Conservation (phyloP, 1,140 invertebrate species). For the Calephelis virginiensis region DNA sequence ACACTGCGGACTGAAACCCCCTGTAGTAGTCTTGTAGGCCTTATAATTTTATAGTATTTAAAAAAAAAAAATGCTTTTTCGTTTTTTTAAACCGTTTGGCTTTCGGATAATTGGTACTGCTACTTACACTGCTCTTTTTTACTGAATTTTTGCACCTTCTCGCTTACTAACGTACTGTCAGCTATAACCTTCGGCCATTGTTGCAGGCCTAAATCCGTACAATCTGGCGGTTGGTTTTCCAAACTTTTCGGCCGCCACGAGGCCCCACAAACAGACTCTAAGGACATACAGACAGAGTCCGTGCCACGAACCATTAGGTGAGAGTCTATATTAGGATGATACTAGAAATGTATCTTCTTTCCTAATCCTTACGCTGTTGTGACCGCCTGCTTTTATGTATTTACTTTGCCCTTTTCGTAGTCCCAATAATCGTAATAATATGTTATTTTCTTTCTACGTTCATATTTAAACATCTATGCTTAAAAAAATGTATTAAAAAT, state of each 20-base stretch:
- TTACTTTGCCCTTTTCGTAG: not conserved
- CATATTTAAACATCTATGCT: too few relatives aligned
- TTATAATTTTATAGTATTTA: too few relatives aligned
- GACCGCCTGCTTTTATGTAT: constrained; percentile 16
- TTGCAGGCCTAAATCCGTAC: constrained; percentile 66
- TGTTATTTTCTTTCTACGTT: too few relatives aligned
- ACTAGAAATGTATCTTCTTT: constrained; percentile 1
- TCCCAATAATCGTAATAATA: too few relatives aligned
- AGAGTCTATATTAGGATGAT: constrained; percentile 38
- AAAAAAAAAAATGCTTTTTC: too few relatives aligned
- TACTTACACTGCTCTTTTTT: constrained; percentile 22
- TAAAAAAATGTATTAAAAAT: too few relatives aligned
- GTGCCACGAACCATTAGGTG: constrained; percentile 78
- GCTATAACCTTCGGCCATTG: constrained; percentile 51
- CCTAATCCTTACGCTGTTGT: constrained; percentile 2
- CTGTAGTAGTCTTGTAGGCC: too few relatives aligned
- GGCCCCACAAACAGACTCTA: constrained; percentile 49
- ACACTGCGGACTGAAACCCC: too few relatives aligned
- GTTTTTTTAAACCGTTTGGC: too few relatives aligned
- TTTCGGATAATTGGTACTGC: too few relatives aligned
- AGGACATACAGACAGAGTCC: constrained; percentile 49
- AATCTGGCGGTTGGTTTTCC: constrained; percentile 75
- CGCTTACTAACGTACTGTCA: constrained; percentile 27
- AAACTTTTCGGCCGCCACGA: constrained; percentile 71
- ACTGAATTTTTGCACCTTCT: not conserved